These are phyloP conservation scores for Himalopsyche phryganea DNA, from an alignment of 1,140 invertebrate species.

Conservation along the genomic window DNA sequence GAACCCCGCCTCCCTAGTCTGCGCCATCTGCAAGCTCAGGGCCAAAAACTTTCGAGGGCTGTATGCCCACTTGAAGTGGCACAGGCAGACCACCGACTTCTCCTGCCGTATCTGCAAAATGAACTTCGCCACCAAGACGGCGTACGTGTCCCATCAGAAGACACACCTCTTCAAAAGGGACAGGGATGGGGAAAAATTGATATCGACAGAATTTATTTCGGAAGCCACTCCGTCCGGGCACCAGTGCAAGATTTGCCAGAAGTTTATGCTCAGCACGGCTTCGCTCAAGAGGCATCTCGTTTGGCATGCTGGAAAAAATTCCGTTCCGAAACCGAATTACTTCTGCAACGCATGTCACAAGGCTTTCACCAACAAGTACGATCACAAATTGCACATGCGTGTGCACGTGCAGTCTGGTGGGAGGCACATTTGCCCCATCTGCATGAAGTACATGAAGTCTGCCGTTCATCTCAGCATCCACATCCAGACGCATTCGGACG, in stretches of 20 bases:
- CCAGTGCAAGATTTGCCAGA: conserved; percentile 45
- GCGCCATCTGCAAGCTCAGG: conserved; percentile 43
- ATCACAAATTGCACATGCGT: conserved; percentile 42
- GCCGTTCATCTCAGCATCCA: conserved; percentile 43
- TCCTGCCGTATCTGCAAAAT: conserved; percentile 48
- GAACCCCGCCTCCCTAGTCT: conserved; percentile 44
- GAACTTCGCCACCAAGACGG: conserved; percentile 43
- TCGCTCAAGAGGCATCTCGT: conserved; percentile 45
- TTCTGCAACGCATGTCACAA: conserved; percentile 44
- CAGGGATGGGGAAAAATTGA: neutral
- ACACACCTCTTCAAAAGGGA: conserved; percentile 43
- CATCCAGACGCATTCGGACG: conserved; percentile 43
- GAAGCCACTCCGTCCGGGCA: conserved; percentile 28
- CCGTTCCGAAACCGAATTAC: conserved; percentile 40
- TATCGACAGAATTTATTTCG: neutral
- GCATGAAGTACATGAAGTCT: conserved; percentile 44
- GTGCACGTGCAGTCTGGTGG: conserved; percentile 42
- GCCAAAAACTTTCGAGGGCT: conserved; percentile 49
- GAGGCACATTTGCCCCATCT: conserved; percentile 45
- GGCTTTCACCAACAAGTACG: conserved; percentile 45
- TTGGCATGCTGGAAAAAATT: conserved; percentile 45
- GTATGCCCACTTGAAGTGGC: conserved; percentile 48
- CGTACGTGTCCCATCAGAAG: conserved; percentile 47
- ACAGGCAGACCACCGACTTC: conserved; percentile 47
- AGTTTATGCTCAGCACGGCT: conserved; percentile 44